Base-by-base conservation (phyloP, 2,113 vertebrate genomes). In the Sebastes schlegelii region DNA sequence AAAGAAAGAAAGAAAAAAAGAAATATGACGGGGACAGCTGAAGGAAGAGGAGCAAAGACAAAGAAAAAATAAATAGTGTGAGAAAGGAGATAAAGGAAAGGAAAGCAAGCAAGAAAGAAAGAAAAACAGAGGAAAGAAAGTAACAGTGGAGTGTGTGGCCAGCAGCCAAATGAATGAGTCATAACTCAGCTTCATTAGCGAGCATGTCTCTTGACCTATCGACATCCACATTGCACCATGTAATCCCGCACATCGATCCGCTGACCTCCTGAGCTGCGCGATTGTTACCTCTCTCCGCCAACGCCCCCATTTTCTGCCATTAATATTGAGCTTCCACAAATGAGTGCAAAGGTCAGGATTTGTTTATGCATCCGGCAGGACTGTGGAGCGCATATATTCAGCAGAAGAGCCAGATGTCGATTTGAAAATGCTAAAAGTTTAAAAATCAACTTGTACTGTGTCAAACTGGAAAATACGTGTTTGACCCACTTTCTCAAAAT, bases 171-270 rank as follows among this genome's bases (percentile, higher is more conserved):
- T 81, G 23, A 90, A 84, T 88, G 91, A 90, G 86, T 92, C 86
- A 91, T 92, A 92, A 90, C 78, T 93, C 84, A 45, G 86, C 92
- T 89, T 94, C 90, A 91, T 92, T 92, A 91, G 89, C n/a, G 19
- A 90, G 81, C 74, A 57, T 84, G 88, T 81, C 82, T 85, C 79
- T 79, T 90, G 88, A 93, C 92, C 93, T 93, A 91, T 93, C 67
- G 86, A 89, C 91, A 90, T 91, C 85, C 86, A 69, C 90, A 87
- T 92, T 52, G 55, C 84, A 77, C 83, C 64, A 54, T 73, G 77
- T 92, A 91, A 93, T 93, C 89, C 85, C 4, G 2, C 82, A 83
- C 90, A 93, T 93, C 65, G 91, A 94, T 93, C 80, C 8, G 4
- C 73, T 86, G 89, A 91, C 91, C 90, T 88, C 70, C 52, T 13